Evolutionary conservation across 2,888 invertebrate species (phyloP).

Genomic region (Synergus laeviventris): DNA sequence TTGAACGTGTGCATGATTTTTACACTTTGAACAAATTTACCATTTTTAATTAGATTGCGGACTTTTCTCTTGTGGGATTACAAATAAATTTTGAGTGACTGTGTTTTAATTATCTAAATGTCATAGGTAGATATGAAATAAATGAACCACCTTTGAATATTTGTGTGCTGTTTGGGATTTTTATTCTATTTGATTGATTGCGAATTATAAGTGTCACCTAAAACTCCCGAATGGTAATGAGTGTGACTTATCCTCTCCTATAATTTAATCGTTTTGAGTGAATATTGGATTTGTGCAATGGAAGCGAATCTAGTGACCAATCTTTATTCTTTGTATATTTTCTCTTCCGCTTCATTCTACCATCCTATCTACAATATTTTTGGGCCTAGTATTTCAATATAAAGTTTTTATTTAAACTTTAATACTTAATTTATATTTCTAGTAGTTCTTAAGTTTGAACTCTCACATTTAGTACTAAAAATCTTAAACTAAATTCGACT

Average conservation of each 20-base stretch:
- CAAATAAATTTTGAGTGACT: neutral
- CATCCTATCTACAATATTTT: neutral
- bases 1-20: neutral
- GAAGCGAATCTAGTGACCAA: neutral
- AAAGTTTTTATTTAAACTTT: neutral
- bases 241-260: neutral
- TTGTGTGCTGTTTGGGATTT: no score
- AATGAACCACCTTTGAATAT: no score
- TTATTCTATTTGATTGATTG: no score
- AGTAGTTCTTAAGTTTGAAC: neutral
- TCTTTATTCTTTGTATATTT: neutral
- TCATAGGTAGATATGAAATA: no score
- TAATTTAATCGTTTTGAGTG: neutral
- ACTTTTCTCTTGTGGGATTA: neutral
- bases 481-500: neutral
- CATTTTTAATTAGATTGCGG: neutral
- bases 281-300: neutral
- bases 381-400: conserved; percentile 32
- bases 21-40: neutral
- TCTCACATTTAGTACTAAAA: neutral
- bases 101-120: no score
- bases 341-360: conserved; percentile 5
- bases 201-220: neutral
- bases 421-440: neutral
- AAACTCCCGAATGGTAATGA: neutral